Base-by-base conservation (phyloP, 1,140 invertebrate genomes). In the Geopemphigus sp. region DNA sequence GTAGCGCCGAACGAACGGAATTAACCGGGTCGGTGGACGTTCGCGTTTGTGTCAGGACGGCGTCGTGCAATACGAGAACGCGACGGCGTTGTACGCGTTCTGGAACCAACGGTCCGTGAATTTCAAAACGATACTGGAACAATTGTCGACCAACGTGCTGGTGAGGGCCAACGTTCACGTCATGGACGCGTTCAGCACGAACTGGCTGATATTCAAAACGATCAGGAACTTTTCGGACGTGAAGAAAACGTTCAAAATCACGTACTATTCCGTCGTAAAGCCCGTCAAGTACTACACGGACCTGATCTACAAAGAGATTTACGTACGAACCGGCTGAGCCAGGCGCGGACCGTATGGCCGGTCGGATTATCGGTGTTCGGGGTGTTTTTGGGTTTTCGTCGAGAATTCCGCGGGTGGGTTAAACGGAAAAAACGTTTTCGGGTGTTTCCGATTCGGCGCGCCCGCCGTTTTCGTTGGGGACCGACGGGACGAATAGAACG, bases 121-220 rank as follows among this genome's bases (percentile, higher is more conserved):
- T 68, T 68, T 68, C 19, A 68, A 68, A 39, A 22, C n/a, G n/a
- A 47, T 68, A 50, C 11, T 68, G n/a, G 32, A 68, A 68, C 64
- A 68, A 50, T 5, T 68, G 12, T 68, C 45, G 32, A 50, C 39
- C 12, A 47, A 22, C 45, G 47, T 47, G 17, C 4, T 22, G 14
- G 64, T 68, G 45, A 12, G 22, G 17, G 47, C 47, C 15, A 50
- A 47, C n/a, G n/a, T 68, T 17, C 8, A 14, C n/a, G 47, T 68
- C 24, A 24, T 68, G 45, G 64, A 68, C 24, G 19, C 19, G 24
- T 47, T 22, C 8, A 0, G 10, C 14, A 17, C 22, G 10, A 47
- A n/a, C 8, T n/a, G 47, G 24, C 17, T 24, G 14, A 39, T 68
- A 47, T 50, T 19, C 8, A 24, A 68, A 14, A 68, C 39, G 6